Base-by-base conservation (phyloP, 2,888 invertebrate species). In the Tachystola acroxantha region DNA sequence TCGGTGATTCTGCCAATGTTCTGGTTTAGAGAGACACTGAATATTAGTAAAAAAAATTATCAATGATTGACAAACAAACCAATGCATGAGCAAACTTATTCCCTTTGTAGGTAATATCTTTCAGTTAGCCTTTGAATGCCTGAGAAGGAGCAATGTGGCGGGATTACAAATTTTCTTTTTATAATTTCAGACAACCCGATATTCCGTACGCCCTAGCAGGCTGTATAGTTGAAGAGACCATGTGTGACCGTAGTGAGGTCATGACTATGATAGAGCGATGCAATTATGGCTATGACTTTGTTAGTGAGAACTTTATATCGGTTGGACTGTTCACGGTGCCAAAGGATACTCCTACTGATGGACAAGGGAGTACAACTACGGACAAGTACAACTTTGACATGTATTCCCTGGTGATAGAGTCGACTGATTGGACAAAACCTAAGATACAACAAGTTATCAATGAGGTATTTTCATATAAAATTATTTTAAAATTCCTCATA, bases 171-270 rank as follows among this genome's bases (percentile, higher is more conserved):
- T n/a, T n/a, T n/a, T n/a, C 3, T 10, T 26, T 29, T 30, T 35
- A 29, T 41, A n/a, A 12, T 80, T 81, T 30, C 59, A 87, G 87
- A 1, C 87, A 88, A 55, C 74, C 77, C 16, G 63, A 78, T 38
- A 53, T 64, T 11, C 84, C 87, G 1, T 85, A 74, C 53, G 87
- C 87, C 3, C 55, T 87, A 26, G 88, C 81, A 10, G 88, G 88
- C 6, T 87, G 87, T 50, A 69, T 82, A 10, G 70, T 86, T 9
- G 81, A 85, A 41, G 86, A 80, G 40, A 72, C 75, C 24, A 57
- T 75, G 22, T 57, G 52, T 34, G 60, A 68, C 20, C 45, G 54
- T 12, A 55, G 42, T 42, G 71, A 84, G 39, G 56, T 82, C 25
- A 53, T 57, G 14, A 46, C 50, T 3, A 56, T 81, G 24, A 59